A percentile compares a stretch with the other conserved stretches of the same genome.
Evolutionary conservation across 2,888 invertebrate species (phyloP).

Genomic region (Cantharis rufa): DNA sequence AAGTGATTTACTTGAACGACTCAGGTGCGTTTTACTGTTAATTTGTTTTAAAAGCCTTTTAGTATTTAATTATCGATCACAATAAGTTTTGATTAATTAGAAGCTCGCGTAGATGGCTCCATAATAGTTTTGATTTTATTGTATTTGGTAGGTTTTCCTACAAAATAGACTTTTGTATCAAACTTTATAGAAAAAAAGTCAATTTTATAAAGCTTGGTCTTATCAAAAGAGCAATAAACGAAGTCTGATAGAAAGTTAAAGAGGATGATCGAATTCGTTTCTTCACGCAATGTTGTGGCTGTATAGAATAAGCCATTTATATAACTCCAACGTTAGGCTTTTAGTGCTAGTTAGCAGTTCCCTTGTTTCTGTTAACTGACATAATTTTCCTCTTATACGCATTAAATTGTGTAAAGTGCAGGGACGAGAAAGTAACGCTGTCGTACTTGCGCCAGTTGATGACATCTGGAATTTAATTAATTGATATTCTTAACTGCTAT

Average conservation of each 20-base stretch:
- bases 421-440: slow-evolving; percentile 42
- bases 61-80: not conserved
- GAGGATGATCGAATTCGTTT: slow-evolving; percentile 43
- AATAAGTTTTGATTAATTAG: not conserved
- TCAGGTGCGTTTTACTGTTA: not conserved
- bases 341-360: slow-evolving; percentile 53
- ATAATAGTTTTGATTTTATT: not conserved
- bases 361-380: slow-evolving; percentile 54
- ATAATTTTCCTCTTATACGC: slow-evolving; percentile 55
- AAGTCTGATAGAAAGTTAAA: slow-evolving; percentile 30
- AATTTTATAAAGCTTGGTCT: slow-evolving; percentile 16
- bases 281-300: slow-evolving; percentile 41
- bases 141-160: not conserved
- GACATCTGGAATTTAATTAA: slow-evolving; percentile 46
- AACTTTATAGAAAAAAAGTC: slow-evolving; percentile 12
- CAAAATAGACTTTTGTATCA: not conserved
- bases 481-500: slow-evolving; percentile 31
- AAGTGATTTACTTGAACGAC: not conserved
- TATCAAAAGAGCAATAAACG: slow-evolving; percentile 25
- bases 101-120: not conserved
- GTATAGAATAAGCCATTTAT: slow-evolving; percentile 51
- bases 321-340: slow-evolving; percentile 50
- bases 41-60: not conserved
- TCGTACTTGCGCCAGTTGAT: slow-evolving; percentile 33
- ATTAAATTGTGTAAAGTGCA: slow-evolving; percentile 50